Conservation (phyloP, 2,113 vertebrate genomes). For the Miniopterus natalensis region DNA sequence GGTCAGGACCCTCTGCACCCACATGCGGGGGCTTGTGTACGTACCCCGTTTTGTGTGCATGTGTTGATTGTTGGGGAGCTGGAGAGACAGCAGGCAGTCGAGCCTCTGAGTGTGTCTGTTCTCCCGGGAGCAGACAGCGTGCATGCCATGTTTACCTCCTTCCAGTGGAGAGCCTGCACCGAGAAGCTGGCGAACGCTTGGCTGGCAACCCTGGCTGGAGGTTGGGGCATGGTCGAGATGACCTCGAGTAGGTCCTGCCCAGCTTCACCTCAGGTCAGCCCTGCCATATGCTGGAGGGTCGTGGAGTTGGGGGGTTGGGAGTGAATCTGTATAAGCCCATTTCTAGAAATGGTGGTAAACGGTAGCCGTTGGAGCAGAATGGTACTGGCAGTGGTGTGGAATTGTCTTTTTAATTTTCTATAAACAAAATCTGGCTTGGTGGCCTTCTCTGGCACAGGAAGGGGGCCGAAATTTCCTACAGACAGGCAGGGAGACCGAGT, state of each 20-base stretch:
- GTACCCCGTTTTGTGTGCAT: slow-evolving; percentile 79
- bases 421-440: slow-evolving; percentile 64
- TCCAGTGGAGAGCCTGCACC: slow-evolving; percentile 45
- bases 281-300: neutral
- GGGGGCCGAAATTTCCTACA: slow-evolving; percentile 5
- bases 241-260: slow-evolving; percentile 3
- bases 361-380: slow-evolving; percentile 43
- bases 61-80: slow-evolving; percentile 71
- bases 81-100: slow-evolving; percentile 55
- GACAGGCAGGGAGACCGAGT: slow-evolving; percentile 23
- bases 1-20: slow-evolving; percentile 81
- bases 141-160: slow-evolving; percentile 78
- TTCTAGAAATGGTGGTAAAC: slow-evolving; percentile 12
- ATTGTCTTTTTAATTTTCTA: slow-evolving; percentile 68
- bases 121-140: slow-evolving; percentile 70
- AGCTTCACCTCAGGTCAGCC: slow-evolving; percentile 50
- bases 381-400: slow-evolving; percentile 66
- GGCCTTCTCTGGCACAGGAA: slow-evolving; percentile 23
- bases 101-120: slow-evolving; percentile 55
- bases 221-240: neutral
- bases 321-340: slow-evolving; percentile 2
- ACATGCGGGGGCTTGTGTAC: slow-evolving; percentile 82
- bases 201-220: slow-evolving; percentile 26
- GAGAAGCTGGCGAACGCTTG: neutral
- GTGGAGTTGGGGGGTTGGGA: neutral